Conservation (phyloP, 2,888 invertebrate species). For the Aphelenchoides bicaudatus region DNA sequence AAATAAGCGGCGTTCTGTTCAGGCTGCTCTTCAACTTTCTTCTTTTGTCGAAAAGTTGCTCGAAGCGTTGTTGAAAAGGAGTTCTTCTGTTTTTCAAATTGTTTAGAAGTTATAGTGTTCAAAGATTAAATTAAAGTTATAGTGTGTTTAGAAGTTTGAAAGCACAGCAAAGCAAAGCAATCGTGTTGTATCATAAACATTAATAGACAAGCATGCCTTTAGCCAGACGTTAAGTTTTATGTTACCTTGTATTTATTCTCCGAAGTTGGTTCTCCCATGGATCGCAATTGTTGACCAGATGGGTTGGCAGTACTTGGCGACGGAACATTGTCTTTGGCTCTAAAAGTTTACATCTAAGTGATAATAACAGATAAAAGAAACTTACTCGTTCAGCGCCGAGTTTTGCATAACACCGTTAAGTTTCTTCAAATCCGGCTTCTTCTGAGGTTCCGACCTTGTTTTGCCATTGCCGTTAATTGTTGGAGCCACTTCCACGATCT, state of each 20-base stretch:
- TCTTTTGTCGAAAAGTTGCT: constrained; percentile 6
- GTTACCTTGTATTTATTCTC: constrained; percentile 21
- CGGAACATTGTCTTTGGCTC: background rate
- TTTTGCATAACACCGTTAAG: constrained; percentile 14
- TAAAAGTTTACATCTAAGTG: background rate
- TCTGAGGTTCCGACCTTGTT: constrained; percentile 11
- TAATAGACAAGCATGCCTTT: too few species aligned
- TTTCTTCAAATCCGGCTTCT: constrained; percentile 17
- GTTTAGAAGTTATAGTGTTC: background rate
- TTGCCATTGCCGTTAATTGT: constrained; percentile 14
- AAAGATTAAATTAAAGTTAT: background rate
- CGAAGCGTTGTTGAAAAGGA: background rate
- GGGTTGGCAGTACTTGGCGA: constrained; percentile 1
- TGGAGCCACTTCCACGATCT: constrained; percentile 47
- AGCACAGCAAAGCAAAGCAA: background rate
- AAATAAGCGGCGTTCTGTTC: background rate
- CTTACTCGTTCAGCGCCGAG: constrained; percentile 4
- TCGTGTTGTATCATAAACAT: too few species aligned
- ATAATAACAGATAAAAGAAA: background rate
- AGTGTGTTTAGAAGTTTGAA: too few species aligned
- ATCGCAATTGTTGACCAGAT: background rate
- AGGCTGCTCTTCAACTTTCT: background rate
- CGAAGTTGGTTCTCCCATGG: background rate
- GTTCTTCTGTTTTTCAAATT: background rate
- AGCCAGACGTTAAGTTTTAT: too few species aligned